phyloP scores from a whole-genome alignment of 2,797 vertebrate species.

The Melanogrammus aeglefinus region DNA sequence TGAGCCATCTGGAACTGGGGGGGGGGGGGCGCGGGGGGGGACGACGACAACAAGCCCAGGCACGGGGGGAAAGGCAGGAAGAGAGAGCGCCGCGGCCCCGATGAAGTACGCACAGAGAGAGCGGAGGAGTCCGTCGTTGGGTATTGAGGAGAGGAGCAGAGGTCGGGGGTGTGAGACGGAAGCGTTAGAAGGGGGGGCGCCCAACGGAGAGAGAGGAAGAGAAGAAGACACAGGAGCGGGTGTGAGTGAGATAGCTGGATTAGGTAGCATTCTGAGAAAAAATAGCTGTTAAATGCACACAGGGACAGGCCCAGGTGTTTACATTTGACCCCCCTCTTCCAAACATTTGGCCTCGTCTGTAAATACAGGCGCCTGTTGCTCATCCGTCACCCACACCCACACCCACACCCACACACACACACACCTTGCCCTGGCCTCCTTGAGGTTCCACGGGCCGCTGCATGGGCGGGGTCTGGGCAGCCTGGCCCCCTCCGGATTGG shows the following conservation, averaged over 20 bases:
- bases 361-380: not conserved
- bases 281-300: not conserved
- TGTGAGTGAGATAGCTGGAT: slow-evolving; percentile 27
- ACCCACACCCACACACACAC: slow-evolving; percentile 31
- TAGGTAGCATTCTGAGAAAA: not conserved
- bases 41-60: slow-evolving; percentile 21
- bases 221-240: slow-evolving; percentile 28
- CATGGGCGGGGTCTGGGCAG: slow-evolving; percentile 88
- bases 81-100: not conserved
- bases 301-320: not conserved
- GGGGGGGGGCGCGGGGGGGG: not conserved
- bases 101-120: not conserved
- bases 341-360: not conserved
- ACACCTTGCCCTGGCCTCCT: slow-evolving; percentile 89
- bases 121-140: slow-evolving; percentile 4
- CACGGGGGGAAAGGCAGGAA: slow-evolving; percentile 19
- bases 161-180: slow-evolving; percentile 6
- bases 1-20: slow-evolving; percentile 89
- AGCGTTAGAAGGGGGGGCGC: slow-evolving; percentile 16
- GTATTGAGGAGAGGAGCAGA: slow-evolving; percentile 26
- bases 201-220: slow-evolving; percentile 22
- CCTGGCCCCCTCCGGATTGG: slow-evolving; percentile 73
- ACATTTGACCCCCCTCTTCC: not conserved
- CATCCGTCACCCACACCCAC: not conserved
- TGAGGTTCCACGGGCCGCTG: slow-evolving; percentile 91